Conservation (phyloP, 1,140 invertebrate genomes). For the Anagrus nilaparvatae region DNA sequence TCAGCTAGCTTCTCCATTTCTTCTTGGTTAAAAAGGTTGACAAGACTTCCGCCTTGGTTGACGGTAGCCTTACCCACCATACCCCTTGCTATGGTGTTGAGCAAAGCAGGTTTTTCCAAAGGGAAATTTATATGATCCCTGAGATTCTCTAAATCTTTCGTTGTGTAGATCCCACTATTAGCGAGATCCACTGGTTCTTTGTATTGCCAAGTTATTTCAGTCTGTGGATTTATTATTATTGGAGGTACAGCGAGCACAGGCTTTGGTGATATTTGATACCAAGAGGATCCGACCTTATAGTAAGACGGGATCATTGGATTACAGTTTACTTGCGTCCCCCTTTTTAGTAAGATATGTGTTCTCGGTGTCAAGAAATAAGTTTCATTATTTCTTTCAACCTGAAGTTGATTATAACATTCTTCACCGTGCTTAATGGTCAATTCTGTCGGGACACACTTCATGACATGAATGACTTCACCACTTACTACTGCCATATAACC, state of each 20-base stretch:
- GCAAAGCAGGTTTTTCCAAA: conserved; percentile 5
- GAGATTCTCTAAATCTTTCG: conserved; percentile 10
- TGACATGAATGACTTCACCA: conserved; percentile 15
- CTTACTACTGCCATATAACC: conserved; percentile 16
- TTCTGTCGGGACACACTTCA: conserved; percentile 16
- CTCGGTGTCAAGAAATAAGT: conserved; percentile 13
- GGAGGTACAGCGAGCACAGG: neutral
- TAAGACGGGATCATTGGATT: conserved; percentile 7
- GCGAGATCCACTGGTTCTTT: conserved; percentile 3
- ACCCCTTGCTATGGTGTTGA: conserved; percentile 7
- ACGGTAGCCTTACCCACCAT: neutral
- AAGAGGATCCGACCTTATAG: conserved; percentile 1
- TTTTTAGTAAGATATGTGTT: conserved; percentile 14
- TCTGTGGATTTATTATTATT: neutral
- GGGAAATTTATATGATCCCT: conserved; percentile 15
- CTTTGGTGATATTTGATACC: conserved; percentile 3
- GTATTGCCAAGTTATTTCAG: conserved; percentile 10
- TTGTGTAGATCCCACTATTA: conserved; percentile 7
- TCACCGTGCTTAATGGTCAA: conserved; percentile 4
- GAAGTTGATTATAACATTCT: conserved; percentile 18
- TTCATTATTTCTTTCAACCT: conserved; percentile 8
- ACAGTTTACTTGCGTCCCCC: conserved; percentile 8
- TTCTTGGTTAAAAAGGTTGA: conserved; percentile 8
- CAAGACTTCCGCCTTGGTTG: neutral
- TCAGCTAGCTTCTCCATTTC: conserved; percentile 3